Evolutionary conservation across 30 jellyfish, hydroid and myxozoan genomes (phyloP).

Genomic region (Pseudorhiza aurosa): DNA sequence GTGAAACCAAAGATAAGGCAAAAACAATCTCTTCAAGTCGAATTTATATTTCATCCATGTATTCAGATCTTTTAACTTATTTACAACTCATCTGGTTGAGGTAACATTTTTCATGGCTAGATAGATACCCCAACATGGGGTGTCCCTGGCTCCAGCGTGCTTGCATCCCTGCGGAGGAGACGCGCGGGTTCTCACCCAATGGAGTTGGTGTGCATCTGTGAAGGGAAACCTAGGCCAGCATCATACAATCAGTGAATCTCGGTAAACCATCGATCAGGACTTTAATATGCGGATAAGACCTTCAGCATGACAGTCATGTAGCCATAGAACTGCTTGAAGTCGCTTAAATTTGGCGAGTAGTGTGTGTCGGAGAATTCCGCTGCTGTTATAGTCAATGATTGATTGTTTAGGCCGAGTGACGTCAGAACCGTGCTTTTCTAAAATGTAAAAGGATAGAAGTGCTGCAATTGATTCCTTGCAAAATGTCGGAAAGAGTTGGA

Average conservation of each 20-base stretch:
- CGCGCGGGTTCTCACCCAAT: constrained; percentile 71
- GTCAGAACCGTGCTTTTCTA: constrained; percentile 53
- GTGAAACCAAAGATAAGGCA: too few species aligned
- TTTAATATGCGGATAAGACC: neutral
- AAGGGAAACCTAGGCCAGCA: constrained; percentile 43
- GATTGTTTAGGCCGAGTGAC: constrained; percentile 63
- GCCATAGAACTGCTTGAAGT: neutral
- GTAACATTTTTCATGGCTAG: too few species aligned
- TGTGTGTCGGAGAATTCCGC: constrained; percentile 19
- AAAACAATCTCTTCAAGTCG: too few species aligned
- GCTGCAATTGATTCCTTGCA: neutral
- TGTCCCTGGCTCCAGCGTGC: neutral
- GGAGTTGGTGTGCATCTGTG: constrained; percentile 62
- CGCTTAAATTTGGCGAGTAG: neutral
- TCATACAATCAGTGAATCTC: neutral
- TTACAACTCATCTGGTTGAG: too few species aligned
- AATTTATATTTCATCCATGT: too few species aligned
- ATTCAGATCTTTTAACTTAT: too few species aligned
- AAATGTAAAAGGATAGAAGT: constrained; percentile 16
- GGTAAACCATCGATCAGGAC: neutral
- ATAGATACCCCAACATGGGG: too few species aligned
- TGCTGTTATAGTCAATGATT: constrained; percentile 19
- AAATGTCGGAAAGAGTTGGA: constrained; percentile 84
- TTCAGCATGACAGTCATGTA: constrained; percentile 2
- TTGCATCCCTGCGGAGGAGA: constrained; percentile 41